phyloP scores from a whole-genome alignment of 2,888 invertebrate species.

The Strigamia maritima region DNA sequence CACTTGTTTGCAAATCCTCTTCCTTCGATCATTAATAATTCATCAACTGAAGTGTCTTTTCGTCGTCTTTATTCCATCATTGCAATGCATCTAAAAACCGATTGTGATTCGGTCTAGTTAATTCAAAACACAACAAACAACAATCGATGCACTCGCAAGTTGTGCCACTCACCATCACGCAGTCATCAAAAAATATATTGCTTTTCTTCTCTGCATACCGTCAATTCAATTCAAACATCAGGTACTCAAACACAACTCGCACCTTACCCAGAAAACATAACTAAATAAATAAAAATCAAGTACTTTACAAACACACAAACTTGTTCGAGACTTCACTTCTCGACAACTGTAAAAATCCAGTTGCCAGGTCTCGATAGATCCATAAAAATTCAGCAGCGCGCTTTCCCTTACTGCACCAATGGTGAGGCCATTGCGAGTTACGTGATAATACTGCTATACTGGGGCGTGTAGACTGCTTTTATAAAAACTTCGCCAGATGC shows the following conservation, averaged over 20 bases:
- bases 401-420: not conserved
- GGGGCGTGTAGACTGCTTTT: not conserved
- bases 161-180: not conserved
- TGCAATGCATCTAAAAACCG: not conserved
- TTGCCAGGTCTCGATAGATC: conserved; percentile 29
- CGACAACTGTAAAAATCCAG: conserved; percentile 20
- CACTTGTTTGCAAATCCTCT: conserved; percentile 14
- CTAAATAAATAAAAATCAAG: not conserved
- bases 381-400: conserved; percentile 21
- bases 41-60: not conserved
- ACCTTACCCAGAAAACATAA: not conserved
- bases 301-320: not conserved
- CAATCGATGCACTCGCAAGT: no score
- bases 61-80: not conserved
- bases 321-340: not conserved
- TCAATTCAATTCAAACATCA: not conserved
- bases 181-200: not conserved
- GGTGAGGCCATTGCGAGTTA: not conserved
- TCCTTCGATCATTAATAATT: not conserved
- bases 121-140: conserved; percentile 1
- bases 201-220: not conserved
- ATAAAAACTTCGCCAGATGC: conserved; percentile 11
- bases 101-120: not conserved
- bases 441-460: not conserved
- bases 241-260: not conserved